These are phyloP conservation scores for Dendrolimus punctatus DNA, from an alignment of 1,140 invertebrate species.

Conservation along the genomic window DNA sequence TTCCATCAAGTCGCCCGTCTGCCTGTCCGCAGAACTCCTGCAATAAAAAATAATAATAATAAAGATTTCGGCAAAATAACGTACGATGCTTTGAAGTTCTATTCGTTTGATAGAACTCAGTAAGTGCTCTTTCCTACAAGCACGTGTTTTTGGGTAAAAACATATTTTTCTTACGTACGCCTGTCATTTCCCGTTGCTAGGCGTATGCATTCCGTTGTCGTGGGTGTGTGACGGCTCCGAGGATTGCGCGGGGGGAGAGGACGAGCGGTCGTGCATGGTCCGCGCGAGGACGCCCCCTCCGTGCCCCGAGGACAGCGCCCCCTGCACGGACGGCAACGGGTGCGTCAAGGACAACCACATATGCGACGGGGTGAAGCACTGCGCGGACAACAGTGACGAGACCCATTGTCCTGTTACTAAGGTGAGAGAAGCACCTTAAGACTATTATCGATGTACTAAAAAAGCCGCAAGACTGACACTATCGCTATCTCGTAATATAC, in stretches of 20 bases:
- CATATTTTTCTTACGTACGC: no score
- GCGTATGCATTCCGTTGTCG: conserved; percentile 83
- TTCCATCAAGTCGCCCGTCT: no score
- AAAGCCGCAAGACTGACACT: no score
- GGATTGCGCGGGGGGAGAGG: conserved; percentile 81
- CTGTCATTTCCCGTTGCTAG: conserved; percentile 28
- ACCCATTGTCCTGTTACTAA: conserved; percentile 3
- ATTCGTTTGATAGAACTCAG: no score
- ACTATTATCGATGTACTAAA: no score
- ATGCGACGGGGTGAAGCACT: conserved; percentile 81
- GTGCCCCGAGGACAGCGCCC: conserved; percentile 42
- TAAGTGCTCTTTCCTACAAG: no score
- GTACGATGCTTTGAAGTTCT: no score
- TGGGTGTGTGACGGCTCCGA: conserved; percentile 87
- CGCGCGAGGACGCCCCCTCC: conserved; percentile 27
- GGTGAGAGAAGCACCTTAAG: not conserved
- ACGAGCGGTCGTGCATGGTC: conserved; percentile 82
- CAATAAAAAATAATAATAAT: no score
- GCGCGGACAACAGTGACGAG: conserved; percentile 83
- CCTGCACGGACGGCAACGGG: conserved; percentile 32
- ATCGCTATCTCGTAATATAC: no score
- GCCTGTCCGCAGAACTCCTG: no score
- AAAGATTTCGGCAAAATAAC: no score
- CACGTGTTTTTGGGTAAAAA: no score
- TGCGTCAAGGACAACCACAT: conserved; percentile 36